These are phyloP conservation scores for Tenrec ecaudatus DNA, from an alignment of 2,113 vertebrate genomes.

Conservation along the genomic window DNA sequence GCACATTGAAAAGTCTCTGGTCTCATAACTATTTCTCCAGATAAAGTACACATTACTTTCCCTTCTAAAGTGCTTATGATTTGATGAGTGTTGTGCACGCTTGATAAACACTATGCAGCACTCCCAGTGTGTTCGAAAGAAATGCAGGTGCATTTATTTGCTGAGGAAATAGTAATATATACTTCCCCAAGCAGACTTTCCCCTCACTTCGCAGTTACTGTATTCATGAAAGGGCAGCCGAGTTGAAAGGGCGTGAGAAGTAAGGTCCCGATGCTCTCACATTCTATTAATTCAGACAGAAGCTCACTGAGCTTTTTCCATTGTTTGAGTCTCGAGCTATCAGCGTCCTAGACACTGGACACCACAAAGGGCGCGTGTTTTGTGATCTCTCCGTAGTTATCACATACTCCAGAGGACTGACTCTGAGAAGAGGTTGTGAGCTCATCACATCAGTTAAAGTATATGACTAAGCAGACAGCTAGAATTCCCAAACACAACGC, in stretches of 20 bases:
- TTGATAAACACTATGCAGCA: not conserved
- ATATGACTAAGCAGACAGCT: not conserved
- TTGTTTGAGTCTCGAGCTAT: not conserved
- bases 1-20: not conserved
- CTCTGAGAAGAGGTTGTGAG: not conserved
- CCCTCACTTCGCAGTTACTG: not conserved
- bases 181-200: not conserved
- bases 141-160: not conserved
- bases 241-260: not conserved
- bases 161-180: not conserved
- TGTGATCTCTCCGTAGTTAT: not conserved
- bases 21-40: not conserved
- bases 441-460: not conserved
- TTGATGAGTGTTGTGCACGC: not conserved
- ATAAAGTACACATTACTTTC: conserved; percentile 25
- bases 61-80: not conserved
- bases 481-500: not conserved
- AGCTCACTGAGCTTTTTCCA: not conserved
- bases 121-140: not conserved
- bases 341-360: not conserved
- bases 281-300: not conserved
- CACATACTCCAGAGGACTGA: not conserved
- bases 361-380: not conserved
- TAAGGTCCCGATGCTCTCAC: not conserved
- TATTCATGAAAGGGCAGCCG: not conserved